phyloP scores from a whole-genome alignment of 2,797 vertebrate genomes.

The Emydoidea blandingii region DNA sequence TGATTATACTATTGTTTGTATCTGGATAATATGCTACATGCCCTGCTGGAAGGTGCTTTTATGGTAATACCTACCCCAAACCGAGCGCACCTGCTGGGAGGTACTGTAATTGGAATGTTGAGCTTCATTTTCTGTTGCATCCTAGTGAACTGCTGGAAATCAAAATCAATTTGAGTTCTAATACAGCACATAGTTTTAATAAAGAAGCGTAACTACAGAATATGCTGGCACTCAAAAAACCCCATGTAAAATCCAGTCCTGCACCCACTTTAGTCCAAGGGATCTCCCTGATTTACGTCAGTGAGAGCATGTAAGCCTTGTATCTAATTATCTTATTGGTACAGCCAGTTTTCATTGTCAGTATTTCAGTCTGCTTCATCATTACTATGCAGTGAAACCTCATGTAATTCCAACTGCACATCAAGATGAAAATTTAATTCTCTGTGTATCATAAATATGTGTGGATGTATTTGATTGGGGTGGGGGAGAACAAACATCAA shows the following conservation, averaged over 20 bases:
- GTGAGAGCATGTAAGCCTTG: rapidly evolving
- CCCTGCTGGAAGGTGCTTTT: conserved; percentile 17
- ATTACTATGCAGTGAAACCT: conserved; percentile 37
- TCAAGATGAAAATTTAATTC: conserved; percentile 34
- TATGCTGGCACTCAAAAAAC: background rate
- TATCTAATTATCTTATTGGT: conserved; percentile 49
- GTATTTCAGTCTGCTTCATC: conserved; percentile 34
- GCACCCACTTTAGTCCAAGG: background rate
- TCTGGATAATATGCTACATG: background rate
- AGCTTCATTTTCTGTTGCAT: background rate
- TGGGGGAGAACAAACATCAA: background rate
- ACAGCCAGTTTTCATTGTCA: conserved; percentile 50
- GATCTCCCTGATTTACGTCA: conserved; percentile 26
- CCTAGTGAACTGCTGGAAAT: background rate
- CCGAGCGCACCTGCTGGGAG: conserved; percentile 23
- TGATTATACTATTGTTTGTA: background rate
- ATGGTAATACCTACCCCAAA: conserved; percentile 19
- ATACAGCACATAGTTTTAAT: background rate
- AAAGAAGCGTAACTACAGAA: background rate
- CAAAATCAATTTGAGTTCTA: background rate
- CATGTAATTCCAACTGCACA: conserved; percentile 34
- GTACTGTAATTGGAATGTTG: background rate
- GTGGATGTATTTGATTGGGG: background rate
- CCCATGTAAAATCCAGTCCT: background rate
- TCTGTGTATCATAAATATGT: conserved; percentile 3